Evolutionary conservation across 35 echinoderm and acorn worm species (phyloP).

Genomic region (Heliocidaris tuberculata): DNA sequence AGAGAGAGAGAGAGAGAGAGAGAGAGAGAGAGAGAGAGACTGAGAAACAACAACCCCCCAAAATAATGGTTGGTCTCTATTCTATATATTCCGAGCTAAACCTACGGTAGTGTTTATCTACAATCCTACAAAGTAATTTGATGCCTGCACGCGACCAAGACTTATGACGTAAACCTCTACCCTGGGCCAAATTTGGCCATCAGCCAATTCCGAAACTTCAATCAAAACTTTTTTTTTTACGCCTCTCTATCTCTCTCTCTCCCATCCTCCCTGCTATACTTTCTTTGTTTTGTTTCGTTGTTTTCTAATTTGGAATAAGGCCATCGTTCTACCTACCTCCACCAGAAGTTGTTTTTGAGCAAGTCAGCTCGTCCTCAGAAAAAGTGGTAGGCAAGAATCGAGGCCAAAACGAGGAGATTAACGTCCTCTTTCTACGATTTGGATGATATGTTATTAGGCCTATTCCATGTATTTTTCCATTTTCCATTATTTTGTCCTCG

Average conservation of each 20-base stretch:
- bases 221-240: neutral
- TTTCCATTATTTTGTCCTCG: neutral
- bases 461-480: neutral
- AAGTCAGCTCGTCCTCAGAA: neutral
- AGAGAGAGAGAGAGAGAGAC: too few species aligned
- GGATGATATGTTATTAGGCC: neutral
- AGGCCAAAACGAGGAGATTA: neutral
- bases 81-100: neutral
- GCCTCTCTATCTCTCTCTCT: neutral
- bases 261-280: neutral
- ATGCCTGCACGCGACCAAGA: conserved; percentile 36
- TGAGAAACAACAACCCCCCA: too few species aligned
- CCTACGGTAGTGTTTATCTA: neutral
- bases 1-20: too few species aligned
- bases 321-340: neutral
- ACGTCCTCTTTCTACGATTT: neutral
- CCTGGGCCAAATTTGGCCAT: conserved; percentile 31
- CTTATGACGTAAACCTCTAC: neutral
- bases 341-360: neutral
- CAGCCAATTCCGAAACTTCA: conserved; percentile 9
- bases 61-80: too few species aligned
- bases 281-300: neutral
- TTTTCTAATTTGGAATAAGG: conserved; percentile 14
- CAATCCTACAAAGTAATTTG: neutral
- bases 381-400: neutral